These are phyloP conservation scores for Cephalopterus ornatus DNA, from an alignment of 2,113 vertebrate species.

Conservation along the genomic window DNA sequence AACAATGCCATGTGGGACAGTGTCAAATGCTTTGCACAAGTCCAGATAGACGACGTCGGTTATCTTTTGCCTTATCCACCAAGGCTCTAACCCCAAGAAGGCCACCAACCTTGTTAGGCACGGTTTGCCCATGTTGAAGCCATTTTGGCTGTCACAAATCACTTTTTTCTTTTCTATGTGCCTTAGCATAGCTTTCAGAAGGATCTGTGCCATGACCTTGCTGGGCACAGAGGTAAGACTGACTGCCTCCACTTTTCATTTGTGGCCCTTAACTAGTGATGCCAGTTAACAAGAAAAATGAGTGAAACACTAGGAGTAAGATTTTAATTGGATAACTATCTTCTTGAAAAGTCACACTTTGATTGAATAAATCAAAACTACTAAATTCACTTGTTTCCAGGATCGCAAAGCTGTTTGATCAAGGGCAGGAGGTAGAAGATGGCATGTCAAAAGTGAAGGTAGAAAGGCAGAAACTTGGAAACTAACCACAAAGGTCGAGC, in stretches of 20 bases:
- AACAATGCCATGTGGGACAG: not conserved
- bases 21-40: not conserved
- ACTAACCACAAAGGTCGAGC: not conserved
- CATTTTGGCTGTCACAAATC: not conserved
- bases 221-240: not conserved
- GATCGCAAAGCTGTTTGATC: rapidly evolving
- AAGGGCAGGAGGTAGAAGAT: not conserved
- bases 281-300: not conserved
- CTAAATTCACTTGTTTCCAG: not conserved
- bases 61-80: not conserved
- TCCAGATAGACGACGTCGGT: not conserved
- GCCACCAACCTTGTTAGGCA: not conserved
- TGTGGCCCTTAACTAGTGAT: not conserved
- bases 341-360: not conserved
- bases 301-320: not conserved
- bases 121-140: not conserved
- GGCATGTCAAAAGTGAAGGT: not conserved
- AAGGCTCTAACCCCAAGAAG: rapidly evolving
- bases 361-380: not conserved
- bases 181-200: not conserved
- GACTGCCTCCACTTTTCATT: not conserved
- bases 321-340: not conserved
- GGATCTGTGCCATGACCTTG: not conserved
- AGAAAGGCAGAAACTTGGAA: not conserved
- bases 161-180: not conserved